Evolutionary conservation across 2,113 vertebrate genomes (phyloP).

Genomic region (Pycnonotus jocosus): DNA sequence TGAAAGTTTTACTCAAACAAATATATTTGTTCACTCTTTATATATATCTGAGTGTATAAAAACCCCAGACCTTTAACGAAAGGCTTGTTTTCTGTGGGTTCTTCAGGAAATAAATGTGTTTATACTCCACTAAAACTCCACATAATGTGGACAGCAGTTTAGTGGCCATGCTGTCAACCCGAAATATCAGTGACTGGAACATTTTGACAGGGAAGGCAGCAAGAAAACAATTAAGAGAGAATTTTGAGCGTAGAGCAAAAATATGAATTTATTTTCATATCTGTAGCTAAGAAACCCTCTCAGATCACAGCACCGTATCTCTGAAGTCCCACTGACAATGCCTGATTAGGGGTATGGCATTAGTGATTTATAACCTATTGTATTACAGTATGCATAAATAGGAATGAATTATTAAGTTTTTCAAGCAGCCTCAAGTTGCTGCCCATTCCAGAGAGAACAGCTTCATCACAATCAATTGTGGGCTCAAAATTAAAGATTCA

Average conservation of each 20-base stretch:
- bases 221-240: background rate
- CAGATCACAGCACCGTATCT: background rate
- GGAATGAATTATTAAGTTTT: constrained; percentile 56
- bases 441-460: constrained; percentile 3
- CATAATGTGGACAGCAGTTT: background rate
- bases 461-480: constrained; percentile 33
- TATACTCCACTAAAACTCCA: background rate
- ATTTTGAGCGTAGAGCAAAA: background rate
- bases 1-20: constrained; percentile 9
- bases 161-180: background rate
- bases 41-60: background rate
- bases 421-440: constrained; percentile 44
- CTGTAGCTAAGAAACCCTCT: background rate
- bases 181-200: background rate
- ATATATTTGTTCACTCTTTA: background rate
- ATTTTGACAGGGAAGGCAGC: background rate
- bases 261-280: background rate
- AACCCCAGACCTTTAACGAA: background rate
- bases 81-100: background rate
- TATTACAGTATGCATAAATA: constrained; percentile 42
- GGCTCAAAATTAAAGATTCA: constrained; percentile 50
- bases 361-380: constrained; percentile 53
- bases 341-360: constrained; percentile 12
- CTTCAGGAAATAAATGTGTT: background rate
- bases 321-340: background rate